Evolutionary conservation across 1,140 invertebrate genomes (phyloP).

Genomic region (Drosophila lowei): DNA sequence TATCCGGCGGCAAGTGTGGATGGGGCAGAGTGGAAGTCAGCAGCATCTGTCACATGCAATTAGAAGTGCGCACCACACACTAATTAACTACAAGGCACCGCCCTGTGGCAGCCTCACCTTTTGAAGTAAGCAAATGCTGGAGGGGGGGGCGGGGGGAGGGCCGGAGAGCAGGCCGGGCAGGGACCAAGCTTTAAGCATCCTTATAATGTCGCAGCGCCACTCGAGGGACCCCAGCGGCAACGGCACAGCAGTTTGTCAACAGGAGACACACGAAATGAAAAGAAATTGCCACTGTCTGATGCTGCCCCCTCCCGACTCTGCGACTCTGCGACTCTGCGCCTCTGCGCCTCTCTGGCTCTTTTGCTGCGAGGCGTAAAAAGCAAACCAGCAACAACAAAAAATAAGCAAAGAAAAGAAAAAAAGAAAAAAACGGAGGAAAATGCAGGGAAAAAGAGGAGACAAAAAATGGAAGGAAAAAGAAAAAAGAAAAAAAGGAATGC

Average conservation of each 20-base stretch:
- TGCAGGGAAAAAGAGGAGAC: conserved; percentile 21
- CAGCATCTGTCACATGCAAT: conserved; percentile 74
- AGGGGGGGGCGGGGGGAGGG: conserved; percentile 2
- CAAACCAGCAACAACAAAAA: conserved; percentile 11
- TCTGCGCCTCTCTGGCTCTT: conserved; percentile 1
- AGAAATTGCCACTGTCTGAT: conserved; percentile 78
- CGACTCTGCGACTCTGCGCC: conserved; percentile 14
- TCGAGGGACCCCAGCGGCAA: conserved; percentile 50
- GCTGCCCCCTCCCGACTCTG: conserved; percentile 40
- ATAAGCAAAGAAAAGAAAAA: conserved; percentile 28
- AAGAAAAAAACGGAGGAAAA: conserved; percentile 15
- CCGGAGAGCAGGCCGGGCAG: not conserved
- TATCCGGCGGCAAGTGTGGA: conserved; percentile 19
- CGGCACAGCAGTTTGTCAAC: conserved; percentile 71
- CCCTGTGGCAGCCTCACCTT: conserved; percentile 35
- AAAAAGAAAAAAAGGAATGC: conserved; percentile 7
- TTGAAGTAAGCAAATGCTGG: conserved; percentile 28
- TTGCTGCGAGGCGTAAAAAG: not conserved
- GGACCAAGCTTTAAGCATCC: conserved; percentile 44
- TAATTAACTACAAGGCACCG: conserved; percentile 71
- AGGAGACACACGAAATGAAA: conserved; percentile 72
- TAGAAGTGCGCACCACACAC: conserved; percentile 65
- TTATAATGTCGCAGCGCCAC: conserved; percentile 76
- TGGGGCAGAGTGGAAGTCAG: conserved; percentile 8
- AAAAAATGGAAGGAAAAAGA: not conserved